A percentile compares a stretch with the other conserved stretches of the same genome.
These are phyloP conservation scores for Sebastes diploproa DNA, from an alignment of 2,797 vertebrate genomes.

Conservation along the genomic window DNA sequence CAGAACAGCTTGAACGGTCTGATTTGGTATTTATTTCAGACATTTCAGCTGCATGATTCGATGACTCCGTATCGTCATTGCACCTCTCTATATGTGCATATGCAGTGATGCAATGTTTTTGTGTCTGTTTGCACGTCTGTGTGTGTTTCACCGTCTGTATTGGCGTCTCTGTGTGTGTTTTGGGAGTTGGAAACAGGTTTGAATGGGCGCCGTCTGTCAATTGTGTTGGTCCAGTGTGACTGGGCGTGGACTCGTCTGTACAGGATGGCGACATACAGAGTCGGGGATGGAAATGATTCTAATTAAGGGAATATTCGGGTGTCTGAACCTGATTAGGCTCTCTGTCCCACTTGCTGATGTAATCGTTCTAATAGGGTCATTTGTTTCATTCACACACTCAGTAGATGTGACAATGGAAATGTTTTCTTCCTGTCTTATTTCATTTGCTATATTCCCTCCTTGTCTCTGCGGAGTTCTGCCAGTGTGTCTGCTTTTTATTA, in stretches of 20 bases:
- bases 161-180: background rate
- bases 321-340: conserved; percentile 51
- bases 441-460: background rate
- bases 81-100: background rate
- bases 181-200: background rate
- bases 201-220: background rate
- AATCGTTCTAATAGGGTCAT: conserved; percentile 35
- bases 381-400: conserved; percentile 36
- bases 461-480: background rate
- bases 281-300: conserved; percentile 17
- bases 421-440: conserved; percentile 13
- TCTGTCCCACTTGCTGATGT: conserved; percentile 49
- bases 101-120: background rate
- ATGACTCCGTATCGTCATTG: background rate
- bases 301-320: conserved; percentile 40
- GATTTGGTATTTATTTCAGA: conserved; percentile 33
- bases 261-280: background rate
- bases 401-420: conserved; percentile 16
- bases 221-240: background rate
- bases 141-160: background rate
- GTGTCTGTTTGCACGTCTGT: background rate
- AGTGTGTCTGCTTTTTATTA: background rate
- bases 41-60: conserved; percentile 14
- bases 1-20: conserved; percentile 11
- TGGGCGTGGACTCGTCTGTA: conserved; percentile 3